Conservation (phyloP, 2,888 invertebrate genomes). For the Heliothis peltigera region DNA sequence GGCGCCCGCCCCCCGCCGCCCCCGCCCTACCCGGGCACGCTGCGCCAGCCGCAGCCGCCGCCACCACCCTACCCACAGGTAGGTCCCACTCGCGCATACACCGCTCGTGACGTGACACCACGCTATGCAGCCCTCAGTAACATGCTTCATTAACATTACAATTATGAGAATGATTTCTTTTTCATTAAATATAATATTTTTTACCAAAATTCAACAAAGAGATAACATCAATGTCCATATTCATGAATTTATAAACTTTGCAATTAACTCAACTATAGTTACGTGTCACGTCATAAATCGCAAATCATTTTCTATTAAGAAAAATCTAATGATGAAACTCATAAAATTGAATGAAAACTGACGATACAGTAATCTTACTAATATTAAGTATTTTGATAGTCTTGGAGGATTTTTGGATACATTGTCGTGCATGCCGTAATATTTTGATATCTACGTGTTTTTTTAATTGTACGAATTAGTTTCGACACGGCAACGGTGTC, state of each 20-base stretch:
- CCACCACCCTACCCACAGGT: conserved; percentile 91
- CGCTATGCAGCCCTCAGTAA: not conserved
- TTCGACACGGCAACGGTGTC: conserved; percentile 69
- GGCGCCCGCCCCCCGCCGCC: conserved; percentile 91
- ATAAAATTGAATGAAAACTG: conserved; percentile 51
- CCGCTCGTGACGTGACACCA: conserved; percentile 45
- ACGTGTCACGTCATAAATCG: conserved; percentile 51
- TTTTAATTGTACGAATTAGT: conserved; percentile 73
- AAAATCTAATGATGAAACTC: conserved; percentile 31
- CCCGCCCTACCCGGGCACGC: conserved; percentile 94
- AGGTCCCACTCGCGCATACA: conserved; percentile 43
- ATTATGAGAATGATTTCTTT: not conserved
- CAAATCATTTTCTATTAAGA: conserved; percentile 13
- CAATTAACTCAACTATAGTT: not conserved
- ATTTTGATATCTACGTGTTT: conserved; percentile 80
- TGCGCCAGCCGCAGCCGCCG: conserved; percentile 91
- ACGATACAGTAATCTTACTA: conserved; percentile 65
- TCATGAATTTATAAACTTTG: not conserved
- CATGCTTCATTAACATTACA: conserved; percentile 8
- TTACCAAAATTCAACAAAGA: not conserved
- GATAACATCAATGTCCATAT: not conserved
- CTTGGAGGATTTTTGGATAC: conserved; percentile 83
- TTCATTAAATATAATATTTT: not conserved
- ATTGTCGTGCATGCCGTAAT: conserved; percentile 87
- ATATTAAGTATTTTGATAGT: conserved; percentile 66